Base-by-base conservation (phyloP, 2,888 invertebrate species). In the Eucera pruinosa region DNA sequence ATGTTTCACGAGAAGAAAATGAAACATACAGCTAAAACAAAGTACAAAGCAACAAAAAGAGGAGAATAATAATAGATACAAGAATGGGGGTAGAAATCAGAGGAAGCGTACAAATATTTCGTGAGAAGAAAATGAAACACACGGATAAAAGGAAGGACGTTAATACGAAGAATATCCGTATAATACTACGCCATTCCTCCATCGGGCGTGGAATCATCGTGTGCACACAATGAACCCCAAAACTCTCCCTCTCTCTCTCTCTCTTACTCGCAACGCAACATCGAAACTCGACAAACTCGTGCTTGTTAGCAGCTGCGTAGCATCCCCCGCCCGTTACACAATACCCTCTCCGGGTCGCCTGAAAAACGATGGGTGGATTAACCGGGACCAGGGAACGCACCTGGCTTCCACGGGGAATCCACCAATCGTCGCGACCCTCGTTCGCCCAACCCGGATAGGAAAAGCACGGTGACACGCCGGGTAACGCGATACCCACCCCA, bases 251-350 rank as follows among this genome's bases (percentile, higher is more conserved):
- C 33, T 54, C 18, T 20, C 20, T 20, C 54, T 54, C 20, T 15
- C 4, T 36, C 7, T 36, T 36, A 7, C 20, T 1, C 20, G 2
- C 20, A 18, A n/a, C 13, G 54, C 33, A 54, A 36, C 54, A 54
- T 7, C 20, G 18, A 54, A 54, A 54, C 54, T 20, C 54, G 52
- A 13, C 52, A 30, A 54, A 87, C 86, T 86, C 86, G 86, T 86
- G 87, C 88, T 90, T 88, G 89, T 90, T 89, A 90, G 90, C 91
- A 91, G 91, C 91, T 91, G 91, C 90, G 85, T 89, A 83, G 87
- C 88, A 89, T 90, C 90, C 91, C 90, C 91, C 91, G 88, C 89
- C 89, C 77, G 90, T 89, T 89, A 88, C 87, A 91, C 90, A 91
- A 91, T 90, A 82, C 87, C 86, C 82, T 74, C 83, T 81, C 81